phyloP scores from a whole-genome alignment of 2,888 invertebrate genomes.

The Andrena bicolor region DNA sequence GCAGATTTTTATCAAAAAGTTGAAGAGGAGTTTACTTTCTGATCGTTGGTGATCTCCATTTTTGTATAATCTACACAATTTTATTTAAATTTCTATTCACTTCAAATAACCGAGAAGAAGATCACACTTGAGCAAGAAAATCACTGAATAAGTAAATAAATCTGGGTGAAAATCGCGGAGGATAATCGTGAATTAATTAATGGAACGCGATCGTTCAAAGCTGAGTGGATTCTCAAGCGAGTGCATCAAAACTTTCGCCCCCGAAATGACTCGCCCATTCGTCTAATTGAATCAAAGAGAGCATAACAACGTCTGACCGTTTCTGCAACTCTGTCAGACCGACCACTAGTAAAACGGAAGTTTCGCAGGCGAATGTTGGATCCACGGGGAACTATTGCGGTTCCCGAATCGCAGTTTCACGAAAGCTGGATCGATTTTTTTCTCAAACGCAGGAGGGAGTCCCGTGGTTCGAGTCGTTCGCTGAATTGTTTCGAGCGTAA shows the following conservation, averaged over 20 bases:
- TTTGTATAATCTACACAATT: too few relatives aligned
- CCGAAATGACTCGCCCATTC: slow-evolving; percentile 25
- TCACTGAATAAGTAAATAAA: too few relatives aligned
- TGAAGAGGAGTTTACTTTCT: too few relatives aligned
- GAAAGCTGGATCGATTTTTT: slow-evolving; percentile 25
- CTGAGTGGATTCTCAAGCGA: not conserved
- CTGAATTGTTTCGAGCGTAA: not conserved
- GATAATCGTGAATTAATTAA: slow-evolving; percentile 5
- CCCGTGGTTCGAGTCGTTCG: not conserved
- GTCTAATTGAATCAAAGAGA: slow-evolving; percentile 27
- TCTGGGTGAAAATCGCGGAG: not conserved
- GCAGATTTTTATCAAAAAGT: too few relatives aligned
- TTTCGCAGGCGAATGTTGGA: slow-evolving; percentile 1
- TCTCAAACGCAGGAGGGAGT: not conserved
- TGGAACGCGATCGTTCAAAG: not conserved
- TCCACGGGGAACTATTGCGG: slow-evolving; percentile 6
- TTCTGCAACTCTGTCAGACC: slow-evolving; percentile 8
- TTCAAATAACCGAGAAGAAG: too few relatives aligned
- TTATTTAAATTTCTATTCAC: too few relatives aligned
- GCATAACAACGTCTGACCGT: slow-evolving; percentile 18
- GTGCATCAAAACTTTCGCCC: slow-evolving; percentile 21
- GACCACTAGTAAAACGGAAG: slow-evolving; percentile 18
- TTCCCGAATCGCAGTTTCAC: slow-evolving; percentile 12
- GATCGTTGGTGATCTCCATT: too few relatives aligned
- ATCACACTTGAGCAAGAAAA: too few relatives aligned